A percentile compares a stretch with the other conserved stretches of the same genome.
phyloP scores from a whole-genome alignment of 1,140 invertebrate species.

The Wiebesia pumilae region DNA sequence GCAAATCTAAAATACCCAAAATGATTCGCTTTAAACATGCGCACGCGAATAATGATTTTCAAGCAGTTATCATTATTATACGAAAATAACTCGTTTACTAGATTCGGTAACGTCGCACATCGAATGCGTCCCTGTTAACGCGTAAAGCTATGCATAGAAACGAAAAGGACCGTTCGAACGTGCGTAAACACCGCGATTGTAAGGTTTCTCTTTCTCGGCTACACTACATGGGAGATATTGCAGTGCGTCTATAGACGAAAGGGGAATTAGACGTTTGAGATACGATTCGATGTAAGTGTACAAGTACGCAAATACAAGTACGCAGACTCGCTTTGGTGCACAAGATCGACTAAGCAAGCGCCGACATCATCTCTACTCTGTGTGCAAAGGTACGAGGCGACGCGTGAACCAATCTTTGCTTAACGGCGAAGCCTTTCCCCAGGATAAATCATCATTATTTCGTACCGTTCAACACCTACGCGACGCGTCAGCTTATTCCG shows the following conservation, averaged over 20 bases:
- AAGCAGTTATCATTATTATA: background rate
- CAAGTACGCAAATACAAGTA: background rate
- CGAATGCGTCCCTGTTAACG: background rate
- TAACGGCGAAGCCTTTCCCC: conserved; percentile 62
- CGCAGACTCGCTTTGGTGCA: background rate
- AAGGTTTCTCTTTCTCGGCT: background rate
- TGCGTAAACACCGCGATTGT: conserved; percentile 7
- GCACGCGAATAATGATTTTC: background rate
- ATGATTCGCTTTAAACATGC: too few species aligned
- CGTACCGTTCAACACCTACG: conserved; percentile 63
- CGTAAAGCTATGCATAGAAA: background rate
- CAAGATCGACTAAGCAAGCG: background rate
- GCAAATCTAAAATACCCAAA: too few species aligned
- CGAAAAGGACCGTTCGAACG: conserved; percentile 3
- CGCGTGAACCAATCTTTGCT: conserved; percentile 62
- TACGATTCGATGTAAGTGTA: conserved; percentile 13
- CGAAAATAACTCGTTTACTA: background rate
- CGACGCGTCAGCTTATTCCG: conserved; percentile 36
- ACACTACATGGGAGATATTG: background rate
- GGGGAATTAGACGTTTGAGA: conserved; percentile 29
- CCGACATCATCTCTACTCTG: background rate
- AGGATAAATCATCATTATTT: conserved; percentile 68
- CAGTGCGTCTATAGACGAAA: background rate
- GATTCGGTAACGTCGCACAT: background rate
- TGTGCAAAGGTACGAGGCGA: conserved; percentile 23